Evolutionary conservation across 2,113 vertebrate species (phyloP), one percentile per base, ranked within the genome.

Genomic region (Pheucticus melanocephalus): DNA sequence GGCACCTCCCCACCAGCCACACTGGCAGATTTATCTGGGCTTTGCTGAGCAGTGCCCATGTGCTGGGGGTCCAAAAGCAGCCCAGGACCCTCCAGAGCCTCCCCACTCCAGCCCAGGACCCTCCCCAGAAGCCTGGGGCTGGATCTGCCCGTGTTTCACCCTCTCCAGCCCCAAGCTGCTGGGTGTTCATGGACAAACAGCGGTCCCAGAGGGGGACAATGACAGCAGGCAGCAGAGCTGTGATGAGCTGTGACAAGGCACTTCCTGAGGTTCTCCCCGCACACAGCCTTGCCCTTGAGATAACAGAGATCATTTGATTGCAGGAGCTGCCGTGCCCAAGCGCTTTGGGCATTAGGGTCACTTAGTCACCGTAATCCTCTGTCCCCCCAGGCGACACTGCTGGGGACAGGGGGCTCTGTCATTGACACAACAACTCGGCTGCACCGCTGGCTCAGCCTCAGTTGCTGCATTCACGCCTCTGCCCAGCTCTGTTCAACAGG

Each of bases 231-330:
- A 22, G 44, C 15, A 1, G 16, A 71, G 87, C 63, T 60, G 44
- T 86, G 75, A 96, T 73, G 87, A 42, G 75, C 89, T 31, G 15
- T 6, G 66, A 86, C 91, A 92, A 75, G 71, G 56, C 76, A 45
- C 81, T 95, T 94, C 76, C 93, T 75, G 53, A 78, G 81, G 35
- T 42, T 86, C 68, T 94, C 72, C 72, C 64, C 0, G 0, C 10
- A 6, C 63, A 24, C 87, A 61, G 13, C 47, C 56, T 48, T 82
- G 81, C 95, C 94, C 94, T 70, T 31, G 88, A 92, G 94, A 42
- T 25, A 61, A 76, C 75, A 83, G 92, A 72, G 37, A 57, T 27
- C 66, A 97, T 89, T 95, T 64, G 91, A 89, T 78, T 85, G 85
- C 85, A 22, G 68, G 89, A 92, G 73, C 89, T 65, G 88, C 65